phyloP scores from a whole-genome alignment of 2,113 vertebrate species.

The Chaetops frenatus region DNA sequence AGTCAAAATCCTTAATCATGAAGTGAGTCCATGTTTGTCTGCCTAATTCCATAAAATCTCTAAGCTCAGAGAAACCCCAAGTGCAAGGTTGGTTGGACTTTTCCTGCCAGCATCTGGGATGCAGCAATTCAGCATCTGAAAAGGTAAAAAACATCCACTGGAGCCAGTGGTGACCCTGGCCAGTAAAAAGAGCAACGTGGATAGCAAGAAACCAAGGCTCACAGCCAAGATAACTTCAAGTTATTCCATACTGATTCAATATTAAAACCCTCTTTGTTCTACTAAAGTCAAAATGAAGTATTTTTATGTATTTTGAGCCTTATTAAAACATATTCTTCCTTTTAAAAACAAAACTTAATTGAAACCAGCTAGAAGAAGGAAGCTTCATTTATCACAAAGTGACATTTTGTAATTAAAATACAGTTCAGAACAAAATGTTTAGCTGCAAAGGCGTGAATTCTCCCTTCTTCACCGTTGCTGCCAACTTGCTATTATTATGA shows the following conservation, averaged over 20 bases:
- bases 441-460: not conserved
- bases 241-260: not conserved
- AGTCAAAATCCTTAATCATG: not conserved
- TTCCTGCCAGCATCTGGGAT: not conserved
- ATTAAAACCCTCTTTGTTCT: not conserved
- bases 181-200: not conserved
- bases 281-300: not conserved
- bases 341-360: conserved; percentile 18
- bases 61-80: not conserved
- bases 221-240: not conserved
- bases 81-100: not conserved
- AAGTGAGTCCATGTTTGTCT: not conserved
- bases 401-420: conserved; percentile 41
- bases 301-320: not conserved
- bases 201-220: not conserved
- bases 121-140: not conserved
- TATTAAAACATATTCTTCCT: conserved; percentile 21
- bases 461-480: not conserved
- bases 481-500: not conserved
- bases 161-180: not conserved
- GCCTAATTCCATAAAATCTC: not conserved
- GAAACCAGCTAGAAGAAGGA: not conserved
- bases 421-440: conserved; percentile 29
- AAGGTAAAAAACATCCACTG: not conserved
- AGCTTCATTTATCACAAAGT: conserved; percentile 9